phyloP scores from a whole-genome alignment of 2,888 invertebrate genomes.

The Hoplodrina ambigua region DNA sequence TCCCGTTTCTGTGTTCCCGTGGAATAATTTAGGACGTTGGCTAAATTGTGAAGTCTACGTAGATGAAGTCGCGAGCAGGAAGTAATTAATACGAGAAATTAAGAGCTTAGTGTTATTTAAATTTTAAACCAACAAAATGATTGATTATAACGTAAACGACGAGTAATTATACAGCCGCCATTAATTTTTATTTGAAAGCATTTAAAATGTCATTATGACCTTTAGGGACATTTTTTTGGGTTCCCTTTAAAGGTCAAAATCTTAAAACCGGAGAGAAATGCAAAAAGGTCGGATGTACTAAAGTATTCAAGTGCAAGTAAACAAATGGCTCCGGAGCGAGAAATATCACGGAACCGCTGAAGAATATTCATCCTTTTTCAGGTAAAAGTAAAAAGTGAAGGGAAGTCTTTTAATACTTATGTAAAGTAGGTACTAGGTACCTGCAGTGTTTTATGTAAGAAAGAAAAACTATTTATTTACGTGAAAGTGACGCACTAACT shows the following conservation, averaged over 20 bases:
- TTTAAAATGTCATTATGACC: slow-evolving; percentile 20
- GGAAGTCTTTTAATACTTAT: slow-evolving; percentile 44
- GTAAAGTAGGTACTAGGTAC: slow-evolving; percentile 2
- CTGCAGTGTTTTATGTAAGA: neutral
- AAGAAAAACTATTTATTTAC: too few species aligned
- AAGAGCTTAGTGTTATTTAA: neutral
- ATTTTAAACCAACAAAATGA: neutral
- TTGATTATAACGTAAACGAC: slow-evolving; percentile 10
- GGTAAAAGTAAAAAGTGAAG: slow-evolving; percentile 42
- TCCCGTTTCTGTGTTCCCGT: too few species aligned
- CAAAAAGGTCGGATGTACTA: slow-evolving; percentile 61
- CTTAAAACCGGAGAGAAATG: slow-evolving; percentile 43
- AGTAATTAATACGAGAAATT: too few species aligned
- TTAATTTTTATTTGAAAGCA: slow-evolving; percentile 8
- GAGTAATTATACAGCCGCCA: neutral
- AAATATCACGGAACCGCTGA: slow-evolving; percentile 60
- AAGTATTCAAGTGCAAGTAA: slow-evolving; percentile 65
- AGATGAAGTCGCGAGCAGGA: too few species aligned
- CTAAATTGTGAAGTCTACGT: too few species aligned
- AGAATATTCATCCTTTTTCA: slow-evolving; percentile 47
- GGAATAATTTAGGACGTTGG: too few species aligned
- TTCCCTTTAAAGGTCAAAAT: slow-evolving; percentile 23
- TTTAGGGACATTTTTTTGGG: slow-evolving; percentile 8
- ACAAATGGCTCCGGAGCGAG: slow-evolving; percentile 61
- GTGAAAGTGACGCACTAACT: too few species aligned